A percentile compares a stretch with the other conserved stretches of the same genome.
These are phyloP conservation scores for Cladopsammia gracilis DNA, from an alignment of 64 coral and sea anemone species.

Conservation along the genomic window DNA sequence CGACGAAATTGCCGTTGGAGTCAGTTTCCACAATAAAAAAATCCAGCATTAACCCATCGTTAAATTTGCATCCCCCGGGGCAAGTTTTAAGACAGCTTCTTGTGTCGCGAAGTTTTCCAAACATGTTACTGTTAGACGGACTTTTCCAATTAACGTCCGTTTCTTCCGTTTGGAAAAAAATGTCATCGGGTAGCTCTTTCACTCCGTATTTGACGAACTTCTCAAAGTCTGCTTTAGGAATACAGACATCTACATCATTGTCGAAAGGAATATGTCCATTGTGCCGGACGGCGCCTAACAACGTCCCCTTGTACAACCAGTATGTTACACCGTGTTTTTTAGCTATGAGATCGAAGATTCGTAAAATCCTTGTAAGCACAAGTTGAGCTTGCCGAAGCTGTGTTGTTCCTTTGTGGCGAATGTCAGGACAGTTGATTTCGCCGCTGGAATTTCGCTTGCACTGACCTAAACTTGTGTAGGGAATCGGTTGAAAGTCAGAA, in stretches of 20 bases:
- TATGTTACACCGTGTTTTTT: conserved; percentile 42
- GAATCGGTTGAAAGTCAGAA: not conserved
- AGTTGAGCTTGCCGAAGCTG: conserved; percentile 36
- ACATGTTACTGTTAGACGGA: not conserved
- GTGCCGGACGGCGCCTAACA: conserved; percentile 50
- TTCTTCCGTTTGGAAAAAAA: conserved; percentile 52
- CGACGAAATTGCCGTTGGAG: not conserved
- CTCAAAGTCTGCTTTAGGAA: conserved; percentile 25
- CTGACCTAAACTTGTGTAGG: not conserved
- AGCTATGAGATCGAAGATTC: conserved; percentile 51
- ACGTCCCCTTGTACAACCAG: conserved; percentile 48
- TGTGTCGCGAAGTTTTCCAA: conserved; percentile 38
- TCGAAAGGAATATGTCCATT: conserved; percentile 62
- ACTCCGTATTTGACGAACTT: conserved; percentile 18
- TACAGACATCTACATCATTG: conserved; percentile 39
- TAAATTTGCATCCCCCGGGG: conserved; percentile 1
- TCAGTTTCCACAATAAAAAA: conserved; percentile 47
- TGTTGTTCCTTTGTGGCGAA: conserved; percentile 36
- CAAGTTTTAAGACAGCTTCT: conserved; percentile 34
- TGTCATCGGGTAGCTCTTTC: conserved; percentile 42
- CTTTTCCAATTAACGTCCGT: not conserved
- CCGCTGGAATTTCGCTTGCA: not conserved
- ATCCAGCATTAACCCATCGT: conserved; percentile 47
- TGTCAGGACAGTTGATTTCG: conserved; percentile 50
- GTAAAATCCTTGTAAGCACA: conserved; percentile 53